Evolutionary conservation across 2,797 vertebrate genomes (phyloP), one percentile per base, ranked within the genome.

Genomic region (Acrocephalus scirpaceus): DNA sequence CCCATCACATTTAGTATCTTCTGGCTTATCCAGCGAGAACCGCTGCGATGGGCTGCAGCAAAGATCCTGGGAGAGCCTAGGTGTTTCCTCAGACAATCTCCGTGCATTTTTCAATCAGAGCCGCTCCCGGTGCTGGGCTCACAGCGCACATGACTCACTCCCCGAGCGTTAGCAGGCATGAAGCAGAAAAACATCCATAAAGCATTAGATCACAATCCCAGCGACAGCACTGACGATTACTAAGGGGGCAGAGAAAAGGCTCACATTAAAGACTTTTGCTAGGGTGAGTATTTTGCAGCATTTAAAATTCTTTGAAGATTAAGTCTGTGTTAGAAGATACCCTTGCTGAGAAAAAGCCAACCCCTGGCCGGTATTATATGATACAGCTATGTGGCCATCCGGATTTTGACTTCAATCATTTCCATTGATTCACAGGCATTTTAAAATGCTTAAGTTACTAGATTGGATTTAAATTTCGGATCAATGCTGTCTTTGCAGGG

Each of bases 361-460:
- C 95, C 86, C 90, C 79, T 92, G 92, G 88, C 82, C n/a, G 4
- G 93, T 87, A 95, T 95, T 96, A 93, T 85, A 82, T 38, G 67
- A 71, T 90, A 90, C 83, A 96, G 86, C 79, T 53, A 50, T 3
- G 29, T 91, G 91, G 62, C 96, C 95, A 91, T 95, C 95, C 91
- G 93, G 86, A 95, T 97, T 97, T 96, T 70, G 51, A 94, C 96
- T 97, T 97, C 96, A 97, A 95, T 96, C 92, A 96, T 95, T 94
- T 67, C 60, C 96, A 98, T 95, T 96, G 95, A 97, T 97, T 96
- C 53, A 7, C 80, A 92, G 84, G 84, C 94, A 93, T 95, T 94
- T 95, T 71, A 45, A 97, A 97, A 98, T 90, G 93, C 92, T 97
- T 95, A 97, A 97, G 95, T 96, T 95, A 88, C 93, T 94, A 92